Evolutionary conservation across 1,140 invertebrate species (phyloP).

Genomic region (Tetraneura akinire): DNA sequence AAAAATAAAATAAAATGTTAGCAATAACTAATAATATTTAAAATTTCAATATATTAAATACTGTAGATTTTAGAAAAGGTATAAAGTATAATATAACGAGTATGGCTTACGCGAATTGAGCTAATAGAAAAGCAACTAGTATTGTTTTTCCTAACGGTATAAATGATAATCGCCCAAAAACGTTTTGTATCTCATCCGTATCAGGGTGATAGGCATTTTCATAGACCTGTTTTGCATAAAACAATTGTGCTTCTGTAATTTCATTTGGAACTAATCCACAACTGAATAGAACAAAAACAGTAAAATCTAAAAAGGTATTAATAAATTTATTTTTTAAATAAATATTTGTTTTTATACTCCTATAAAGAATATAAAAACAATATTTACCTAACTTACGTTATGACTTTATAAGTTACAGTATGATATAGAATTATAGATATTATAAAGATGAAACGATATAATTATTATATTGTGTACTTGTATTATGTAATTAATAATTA

Average conservation of each 20-base stretch:
- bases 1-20: no score
- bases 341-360: no score
- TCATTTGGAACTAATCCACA: neutral
- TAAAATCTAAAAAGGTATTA: no score
- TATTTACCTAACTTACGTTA: no score
- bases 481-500: no score
- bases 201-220: slow-evolving; percentile 16
- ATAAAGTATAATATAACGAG: neutral
- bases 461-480: no score
- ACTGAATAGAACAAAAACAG: neutral
- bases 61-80: neutral
- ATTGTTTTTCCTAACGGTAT: slow-evolving; percentile 28
- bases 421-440: no score
- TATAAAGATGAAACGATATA: no score
- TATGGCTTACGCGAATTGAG: slow-evolving; percentile 16
- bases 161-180: slow-evolving; percentile 34
- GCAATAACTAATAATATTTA: neutral
- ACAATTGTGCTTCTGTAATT: neutral
- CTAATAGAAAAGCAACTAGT: neutral
- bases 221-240: neutral
- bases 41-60: neutral
- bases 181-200: neutral
- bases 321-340: no score
- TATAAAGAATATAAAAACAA: no score
- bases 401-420: no score